phyloP scores from a whole-genome alignment of 2,888 invertebrate genomes.

The Dascillus cervinus region DNA sequence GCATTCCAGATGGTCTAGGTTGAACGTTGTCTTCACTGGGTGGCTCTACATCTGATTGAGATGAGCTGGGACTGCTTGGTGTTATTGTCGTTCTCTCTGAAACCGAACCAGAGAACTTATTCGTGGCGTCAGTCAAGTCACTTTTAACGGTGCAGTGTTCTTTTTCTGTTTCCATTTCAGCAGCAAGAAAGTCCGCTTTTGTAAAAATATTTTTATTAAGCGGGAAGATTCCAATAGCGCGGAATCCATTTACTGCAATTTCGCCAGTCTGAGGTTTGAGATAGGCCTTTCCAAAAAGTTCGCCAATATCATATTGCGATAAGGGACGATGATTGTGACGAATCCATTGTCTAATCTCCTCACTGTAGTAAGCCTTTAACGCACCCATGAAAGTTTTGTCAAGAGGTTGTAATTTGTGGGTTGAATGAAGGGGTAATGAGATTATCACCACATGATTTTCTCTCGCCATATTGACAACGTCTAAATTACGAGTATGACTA shows the following conservation, averaged over 20 bases:
- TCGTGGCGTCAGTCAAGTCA: too few relatives aligned
- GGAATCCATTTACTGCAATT: slow-evolving; percentile 3
- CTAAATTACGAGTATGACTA: slow-evolving; percentile 1
- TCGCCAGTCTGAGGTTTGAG: slow-evolving; percentile 6
- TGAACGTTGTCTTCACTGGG: neutral
- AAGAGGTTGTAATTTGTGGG: neutral
- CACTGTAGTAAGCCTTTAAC: slow-evolving; percentile 10
- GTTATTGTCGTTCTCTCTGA: too few relatives aligned
- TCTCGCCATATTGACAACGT: slow-evolving; percentile 1
- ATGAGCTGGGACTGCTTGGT: too few relatives aligned
- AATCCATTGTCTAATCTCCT: slow-evolving; percentile 18
- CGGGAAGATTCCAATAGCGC: slow-evolving; percentile 1
- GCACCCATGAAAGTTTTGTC: neutral
- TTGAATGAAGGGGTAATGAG: neutral
- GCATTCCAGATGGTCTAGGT: slow-evolving; percentile 1
- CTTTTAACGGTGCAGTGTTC: neutral
- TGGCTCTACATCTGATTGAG: slow-evolving; percentile 1
- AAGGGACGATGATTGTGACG: slow-evolving; percentile 6
- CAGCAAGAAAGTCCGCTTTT: neutral
- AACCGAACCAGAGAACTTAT: too few relatives aligned
- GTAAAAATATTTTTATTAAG: slow-evolving; percentile 1
- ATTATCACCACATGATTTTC: neutral
- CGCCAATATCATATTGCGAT: slow-evolving; percentile 15
- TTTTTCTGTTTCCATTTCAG: neutral
- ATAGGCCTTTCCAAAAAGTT: slow-evolving; percentile 15